phyloP scores from a whole-genome alignment of 2,797 vertebrate genomes.

The Neosalanx taihuensis region DNA sequence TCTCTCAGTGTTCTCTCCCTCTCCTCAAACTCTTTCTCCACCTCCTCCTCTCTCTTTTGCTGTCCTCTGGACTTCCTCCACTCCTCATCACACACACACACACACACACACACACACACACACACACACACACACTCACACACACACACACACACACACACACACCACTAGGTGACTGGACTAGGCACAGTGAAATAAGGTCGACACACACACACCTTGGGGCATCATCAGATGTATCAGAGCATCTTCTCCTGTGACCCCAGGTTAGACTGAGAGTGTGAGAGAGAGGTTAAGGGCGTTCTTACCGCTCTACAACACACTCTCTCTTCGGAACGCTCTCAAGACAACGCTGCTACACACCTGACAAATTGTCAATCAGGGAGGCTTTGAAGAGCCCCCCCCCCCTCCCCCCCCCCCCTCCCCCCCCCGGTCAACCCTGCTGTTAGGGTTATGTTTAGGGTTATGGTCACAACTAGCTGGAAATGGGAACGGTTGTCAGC shows the following conservation, averaged over 20 bases:
- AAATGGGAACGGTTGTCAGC: constrained; percentile 54
- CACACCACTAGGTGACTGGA: not conserved
- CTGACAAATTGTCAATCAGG: constrained; percentile 53
- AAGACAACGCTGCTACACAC: constrained; percentile 20
- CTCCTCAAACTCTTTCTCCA: too few relatives aligned
- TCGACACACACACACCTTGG: constrained; percentile 1
- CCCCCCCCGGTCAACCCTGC: not conserved
- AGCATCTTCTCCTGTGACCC: constrained; percentile 1
- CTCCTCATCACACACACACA: not conserved
- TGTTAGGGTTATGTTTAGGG: constrained; percentile 35
- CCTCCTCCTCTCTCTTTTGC: too few relatives aligned
- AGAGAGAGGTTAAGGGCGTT: constrained; percentile 8
- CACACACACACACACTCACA: not conserved
- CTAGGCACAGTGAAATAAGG: not conserved
- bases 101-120: not conserved
- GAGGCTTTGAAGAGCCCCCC: constrained; percentile 39
- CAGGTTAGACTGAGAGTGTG: not conserved
- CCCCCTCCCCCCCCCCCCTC: too few relatives aligned
- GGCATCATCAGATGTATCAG: not conserved
- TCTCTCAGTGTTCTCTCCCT: too few relatives aligned
- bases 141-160: not conserved
- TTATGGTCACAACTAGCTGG: constrained; percentile 55
- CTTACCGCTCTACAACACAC: constrained; percentile 18
- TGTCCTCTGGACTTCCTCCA: too few relatives aligned
- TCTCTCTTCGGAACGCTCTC: constrained; percentile 37